These are phyloP conservation scores for Drosophila mauritiana DNA, from an alignment of 1,140 invertebrate species.

Conservation along the genomic window DNA sequence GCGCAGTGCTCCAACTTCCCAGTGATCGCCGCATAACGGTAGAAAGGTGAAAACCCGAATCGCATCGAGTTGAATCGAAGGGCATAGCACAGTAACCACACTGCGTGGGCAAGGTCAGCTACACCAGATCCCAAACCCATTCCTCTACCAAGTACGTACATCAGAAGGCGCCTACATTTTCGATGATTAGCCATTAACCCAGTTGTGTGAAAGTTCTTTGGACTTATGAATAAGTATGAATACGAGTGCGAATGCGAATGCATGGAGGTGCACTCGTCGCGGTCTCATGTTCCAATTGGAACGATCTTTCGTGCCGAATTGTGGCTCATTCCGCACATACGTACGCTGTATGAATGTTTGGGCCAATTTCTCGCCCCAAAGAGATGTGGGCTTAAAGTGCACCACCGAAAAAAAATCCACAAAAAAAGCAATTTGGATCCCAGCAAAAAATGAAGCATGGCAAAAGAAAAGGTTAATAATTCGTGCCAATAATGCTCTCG, in stretches of 20 bases:
- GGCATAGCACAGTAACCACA: slow-evolving; percentile 7
- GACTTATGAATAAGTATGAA: slow-evolving; percentile 24
- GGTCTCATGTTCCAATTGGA: slow-evolving; percentile 51
- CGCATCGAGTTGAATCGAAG: slow-evolving; percentile 8
- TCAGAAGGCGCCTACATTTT: slow-evolving; percentile 7
- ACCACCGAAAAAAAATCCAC: slow-evolving; percentile 28
- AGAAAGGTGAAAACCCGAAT: slow-evolving; percentile 9
- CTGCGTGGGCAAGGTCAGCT: slow-evolving; percentile 47
- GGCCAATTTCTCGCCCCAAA: slow-evolving; percentile 42
- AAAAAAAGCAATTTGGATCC: background rate
- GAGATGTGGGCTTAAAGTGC: slow-evolving; percentile 61
- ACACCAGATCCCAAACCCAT: background rate
- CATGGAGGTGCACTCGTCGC: slow-evolving; percentile 29
- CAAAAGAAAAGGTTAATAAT: slow-evolving; percentile 58
- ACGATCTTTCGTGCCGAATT: slow-evolving; percentile 48
- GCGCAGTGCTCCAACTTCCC: background rate
- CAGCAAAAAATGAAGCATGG: slow-evolving; percentile 32
- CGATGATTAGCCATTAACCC: slow-evolving; percentile 11
- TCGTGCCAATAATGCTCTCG: slow-evolving; percentile 61
- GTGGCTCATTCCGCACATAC: slow-evolving; percentile 41
- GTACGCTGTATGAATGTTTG: slow-evolving; percentile 25
- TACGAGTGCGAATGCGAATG: slow-evolving; percentile 3
- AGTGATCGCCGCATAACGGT: slow-evolving; percentile 16
- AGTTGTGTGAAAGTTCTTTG: slow-evolving; percentile 44
- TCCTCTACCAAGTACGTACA: slow-evolving; percentile 14